These are phyloP conservation scores for Drosophila villosipedis DNA, from an alignment of 2,888 invertebrate species.

Conservation along the genomic window DNA sequence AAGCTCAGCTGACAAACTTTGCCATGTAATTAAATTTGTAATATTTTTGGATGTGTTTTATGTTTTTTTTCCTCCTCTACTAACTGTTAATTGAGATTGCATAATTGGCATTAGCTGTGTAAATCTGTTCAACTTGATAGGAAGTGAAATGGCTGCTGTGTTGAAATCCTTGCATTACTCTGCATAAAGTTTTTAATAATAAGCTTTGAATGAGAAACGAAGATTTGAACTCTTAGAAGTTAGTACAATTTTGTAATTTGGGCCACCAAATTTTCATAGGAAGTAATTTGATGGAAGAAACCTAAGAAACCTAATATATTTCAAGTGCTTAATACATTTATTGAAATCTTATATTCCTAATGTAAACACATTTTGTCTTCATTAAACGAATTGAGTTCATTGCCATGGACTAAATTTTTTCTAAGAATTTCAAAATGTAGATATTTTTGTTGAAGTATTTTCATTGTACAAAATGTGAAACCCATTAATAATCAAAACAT, in stretches of 20 bases:
- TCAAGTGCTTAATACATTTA: not conserved
- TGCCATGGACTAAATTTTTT: not conserved
- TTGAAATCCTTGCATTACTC: too few species aligned
- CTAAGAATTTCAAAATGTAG: not conserved
- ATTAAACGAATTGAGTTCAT: not conserved
- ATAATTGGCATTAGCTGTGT: constrained; percentile 41
- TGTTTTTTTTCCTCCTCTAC: constrained; percentile 7
- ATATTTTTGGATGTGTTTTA: constrained; percentile 24
- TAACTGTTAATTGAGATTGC: constrained; percentile 45
- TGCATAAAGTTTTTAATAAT: not conserved
- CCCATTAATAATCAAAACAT: not conserved
- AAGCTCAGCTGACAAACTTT: constrained; percentile 48
- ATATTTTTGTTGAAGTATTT: not conserved
- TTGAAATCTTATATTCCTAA: not conserved
- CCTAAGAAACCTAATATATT: not conserved
- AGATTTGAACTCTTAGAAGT: not conserved
- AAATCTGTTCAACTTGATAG: constrained; percentile 20
- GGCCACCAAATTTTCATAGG: not conserved
- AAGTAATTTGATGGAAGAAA: not conserved
- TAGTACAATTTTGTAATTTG: not conserved
- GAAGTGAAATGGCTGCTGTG: not conserved
- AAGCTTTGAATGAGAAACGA: not conserved
- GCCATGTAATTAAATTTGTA: constrained; percentile 68
- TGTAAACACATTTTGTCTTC: not conserved
- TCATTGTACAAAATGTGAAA: not conserved